Base-by-base conservation (phyloP, 53 echinoderm and acorn worm genomes). In the Stichopus horrens region DNA sequence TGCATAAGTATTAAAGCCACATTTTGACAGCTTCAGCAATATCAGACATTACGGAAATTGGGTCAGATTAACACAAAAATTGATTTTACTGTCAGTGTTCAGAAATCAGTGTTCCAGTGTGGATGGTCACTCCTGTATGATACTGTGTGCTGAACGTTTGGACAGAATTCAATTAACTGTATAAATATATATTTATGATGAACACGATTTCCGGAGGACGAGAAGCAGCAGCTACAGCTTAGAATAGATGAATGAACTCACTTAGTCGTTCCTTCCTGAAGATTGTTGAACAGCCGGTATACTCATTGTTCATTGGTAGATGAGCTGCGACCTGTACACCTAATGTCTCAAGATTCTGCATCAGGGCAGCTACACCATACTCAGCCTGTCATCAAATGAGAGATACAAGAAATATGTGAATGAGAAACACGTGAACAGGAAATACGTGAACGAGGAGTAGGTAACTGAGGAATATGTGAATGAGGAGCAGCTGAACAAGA, bases 311-410 rank as follows among this genome's bases (percentile, higher is more conserved):
- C 16, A 87, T 57, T 21, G 87, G 74, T 21, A 87, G 20, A 55
- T 9, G 14, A 8, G 54, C 74, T 1, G 87, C 86, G 18, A 90
- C 80, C 54, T 90, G 82, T 68, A 86, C 57, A 63, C 86, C 86
- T 5, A 86, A 63, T 55, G 52, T 76, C 86, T 93, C 93, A 51
- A 93, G 87, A 88, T 87, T 93, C 54, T 88, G 52, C 89, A 93
- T 93, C 73, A 93, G 53, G 18, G 90, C 83, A 19, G 93, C 80
- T 11, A 75, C 89, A 52, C 93, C 91, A 23, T 79, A 89, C 59
- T 87, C 66, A 7, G 55, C n/a, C 89, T 93, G 86, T 55, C 18
- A 67, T 53, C 81, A 83, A 23, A 76, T 20, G 19, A 71, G 14
- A 16, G 2, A 71, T 8, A 71, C 16, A 6, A 68, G 19, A 13